Conservation (phyloP, 2,113 vertebrate species). For the Brevimyrus niger region DNA sequence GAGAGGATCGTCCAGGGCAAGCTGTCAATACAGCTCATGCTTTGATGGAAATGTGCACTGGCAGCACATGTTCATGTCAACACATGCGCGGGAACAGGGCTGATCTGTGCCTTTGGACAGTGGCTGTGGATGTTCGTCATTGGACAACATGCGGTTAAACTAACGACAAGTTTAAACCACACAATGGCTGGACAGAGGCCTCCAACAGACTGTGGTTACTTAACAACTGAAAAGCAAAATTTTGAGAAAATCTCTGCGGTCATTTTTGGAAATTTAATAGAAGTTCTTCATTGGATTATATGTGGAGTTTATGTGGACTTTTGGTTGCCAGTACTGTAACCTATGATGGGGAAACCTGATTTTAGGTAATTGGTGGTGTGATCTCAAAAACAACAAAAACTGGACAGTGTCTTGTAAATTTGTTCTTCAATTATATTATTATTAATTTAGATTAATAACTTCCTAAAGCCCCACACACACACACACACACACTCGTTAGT, state of each 20-base stretch:
- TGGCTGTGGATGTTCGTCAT: not conserved
- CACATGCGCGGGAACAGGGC: not conserved
- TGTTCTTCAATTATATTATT: not conserved
- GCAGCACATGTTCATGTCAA: conserved; percentile 14
- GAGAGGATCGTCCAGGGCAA: conserved; percentile 34
- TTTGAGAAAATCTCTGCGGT: not conserved
- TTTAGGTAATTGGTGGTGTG: not conserved
- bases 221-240: not conserved
- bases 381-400: not conserved
- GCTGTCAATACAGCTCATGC: conserved; percentile 37
- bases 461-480: not conserved
- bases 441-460: not conserved
- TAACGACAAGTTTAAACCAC: not conserved
- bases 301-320: not conserved
- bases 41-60: conserved; percentile 35
- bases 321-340: not conserved
- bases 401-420: not conserved
- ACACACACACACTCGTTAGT: not conserved
- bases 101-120: not conserved
- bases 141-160: not conserved
- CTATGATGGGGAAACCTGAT: not conserved
- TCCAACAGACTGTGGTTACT: not conserved
- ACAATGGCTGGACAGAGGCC: not conserved
- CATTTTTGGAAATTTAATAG: not conserved
- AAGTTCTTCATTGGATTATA: not conserved